Conservation (phyloP, 2,797 vertebrate species). For the Hybognathus amarus region DNA sequence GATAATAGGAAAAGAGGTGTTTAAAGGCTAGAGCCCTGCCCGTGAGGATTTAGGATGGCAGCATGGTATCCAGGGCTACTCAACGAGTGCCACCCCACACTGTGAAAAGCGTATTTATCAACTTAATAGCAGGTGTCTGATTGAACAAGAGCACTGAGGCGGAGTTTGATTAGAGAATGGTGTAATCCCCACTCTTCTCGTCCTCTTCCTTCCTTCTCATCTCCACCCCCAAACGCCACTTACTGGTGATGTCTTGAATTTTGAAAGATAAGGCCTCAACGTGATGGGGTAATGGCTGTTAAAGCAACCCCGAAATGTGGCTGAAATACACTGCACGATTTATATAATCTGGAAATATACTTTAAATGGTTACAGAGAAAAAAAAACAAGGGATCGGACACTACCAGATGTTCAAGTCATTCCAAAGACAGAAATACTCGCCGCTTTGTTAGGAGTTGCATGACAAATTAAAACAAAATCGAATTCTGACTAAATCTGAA, state of each 20-base stretch:
- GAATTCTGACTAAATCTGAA: background rate
- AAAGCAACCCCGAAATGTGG: background rate
- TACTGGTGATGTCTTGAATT: constrained; percentile 47
- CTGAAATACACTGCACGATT: background rate
- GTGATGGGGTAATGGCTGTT: background rate
- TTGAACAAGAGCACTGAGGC: constrained; percentile 72
- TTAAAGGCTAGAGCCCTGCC: constrained; percentile 48
- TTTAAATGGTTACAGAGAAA: background rate
- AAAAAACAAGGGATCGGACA: background rate
- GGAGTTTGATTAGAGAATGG: constrained; percentile 82
- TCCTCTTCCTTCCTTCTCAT: constrained; percentile 51
- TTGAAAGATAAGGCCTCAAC: constrained; percentile 34
- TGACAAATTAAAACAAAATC: background rate
- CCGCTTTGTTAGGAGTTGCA: background rate
- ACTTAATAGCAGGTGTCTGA: constrained; percentile 86
- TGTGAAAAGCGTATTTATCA: constrained; percentile 85
- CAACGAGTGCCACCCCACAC: constrained; percentile 77
- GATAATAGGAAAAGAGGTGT: constrained; percentile 74
- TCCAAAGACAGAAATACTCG: background rate
- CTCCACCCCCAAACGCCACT: constrained; percentile 54
- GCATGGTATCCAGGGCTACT: constrained; percentile 77
- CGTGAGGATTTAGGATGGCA: constrained; percentile 60
- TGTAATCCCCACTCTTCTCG: constrained; percentile 67
- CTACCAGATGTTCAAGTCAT: background rate
- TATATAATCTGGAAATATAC: background rate